Percentiles rank a stretch among this genome's conserved stretches.
Conservation (phyloP, 2,888 invertebrate species). For the Nipponacmea schrenckii region DNA sequence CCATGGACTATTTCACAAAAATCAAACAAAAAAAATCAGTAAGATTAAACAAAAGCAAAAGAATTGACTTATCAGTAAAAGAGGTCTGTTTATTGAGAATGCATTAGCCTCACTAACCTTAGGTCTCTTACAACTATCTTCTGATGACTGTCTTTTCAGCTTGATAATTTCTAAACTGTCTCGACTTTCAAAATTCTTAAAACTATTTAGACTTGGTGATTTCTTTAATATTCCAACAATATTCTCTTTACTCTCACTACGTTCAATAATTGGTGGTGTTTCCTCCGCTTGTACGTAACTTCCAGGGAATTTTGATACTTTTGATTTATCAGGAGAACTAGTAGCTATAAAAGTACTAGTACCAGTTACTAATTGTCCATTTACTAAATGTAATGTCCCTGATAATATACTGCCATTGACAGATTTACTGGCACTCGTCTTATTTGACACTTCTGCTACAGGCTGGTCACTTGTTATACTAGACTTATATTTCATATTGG, state of each 20-base stretch:
- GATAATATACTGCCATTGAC: background rate
- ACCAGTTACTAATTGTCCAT: background rate
- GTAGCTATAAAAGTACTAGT: background rate
- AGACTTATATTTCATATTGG: no score
- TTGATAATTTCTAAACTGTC: constrained; percentile 54
- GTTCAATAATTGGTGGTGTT: constrained; percentile 36
- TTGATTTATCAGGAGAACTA: background rate
- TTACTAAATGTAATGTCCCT: background rate
- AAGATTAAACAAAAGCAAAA: no score
- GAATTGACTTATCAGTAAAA: no score
- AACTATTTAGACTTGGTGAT: constrained; percentile 40
- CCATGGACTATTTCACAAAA: no score
- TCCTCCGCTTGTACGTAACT: background rate
- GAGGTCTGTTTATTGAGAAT: no score
- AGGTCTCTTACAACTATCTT: constrained; percentile 4
- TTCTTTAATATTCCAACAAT: constrained; percentile 38
- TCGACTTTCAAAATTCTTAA: constrained; percentile 35
- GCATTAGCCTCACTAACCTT: background rate
- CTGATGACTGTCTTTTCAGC: constrained; percentile 25
- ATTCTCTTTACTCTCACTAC: constrained; percentile 27
- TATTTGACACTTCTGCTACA: background rate
- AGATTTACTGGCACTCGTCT: background rate
- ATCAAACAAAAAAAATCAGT: no score
- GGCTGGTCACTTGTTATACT: background rate
- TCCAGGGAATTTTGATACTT: background rate